Percentiles rank a stretch among this genome's conserved stretches.
phyloP scores from a whole-genome alignment of 2,888 invertebrate species.

The Sussaba pulchella region DNA sequence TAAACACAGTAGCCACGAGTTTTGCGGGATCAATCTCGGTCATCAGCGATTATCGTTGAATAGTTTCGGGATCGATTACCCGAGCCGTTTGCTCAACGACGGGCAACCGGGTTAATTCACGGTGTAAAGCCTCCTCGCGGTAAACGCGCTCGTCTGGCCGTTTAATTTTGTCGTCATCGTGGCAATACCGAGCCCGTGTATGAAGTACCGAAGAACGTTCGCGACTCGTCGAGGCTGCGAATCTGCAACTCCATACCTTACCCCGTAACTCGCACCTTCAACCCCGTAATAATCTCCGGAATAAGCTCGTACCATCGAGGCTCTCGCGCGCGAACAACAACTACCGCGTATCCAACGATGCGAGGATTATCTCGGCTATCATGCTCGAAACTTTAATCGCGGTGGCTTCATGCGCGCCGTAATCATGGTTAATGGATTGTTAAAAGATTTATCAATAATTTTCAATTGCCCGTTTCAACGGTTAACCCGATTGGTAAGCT shows the following conservation, averaged over 20 bases:
- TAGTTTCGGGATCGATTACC: slow-evolving; percentile 29
- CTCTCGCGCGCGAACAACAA: not conserved
- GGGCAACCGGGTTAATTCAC: slow-evolving; percentile 15
- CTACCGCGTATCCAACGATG: not conserved
- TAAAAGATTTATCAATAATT: not conserved
- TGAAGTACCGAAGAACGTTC: no score
- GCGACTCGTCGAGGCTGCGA: slow-evolving; percentile 6
- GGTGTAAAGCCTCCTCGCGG: not conserved
- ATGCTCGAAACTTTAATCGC: slow-evolving; percentile 18
- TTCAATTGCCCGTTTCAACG: not conserved
- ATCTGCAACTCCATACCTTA: not conserved
- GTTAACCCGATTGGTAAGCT: no score
- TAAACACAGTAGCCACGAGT: no score
- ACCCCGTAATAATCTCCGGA: no score
- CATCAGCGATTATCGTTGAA: slow-evolving; percentile 18
- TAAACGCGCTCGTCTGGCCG: slow-evolving; percentile 4
- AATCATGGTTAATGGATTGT: not conserved
- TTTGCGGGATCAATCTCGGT: not conserved
- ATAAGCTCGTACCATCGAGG: not conserved
- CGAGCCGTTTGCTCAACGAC: not conserved
- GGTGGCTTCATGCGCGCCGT: not conserved
- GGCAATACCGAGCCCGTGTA: not conserved
- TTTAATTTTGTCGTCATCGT: slow-evolving; percentile 22
- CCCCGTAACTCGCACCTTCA: not conserved
- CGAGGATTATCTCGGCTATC: slow-evolving; percentile 8